Base-by-base conservation (phyloP, 2,888 invertebrate species). In the Daptonema setosum region DNA sequence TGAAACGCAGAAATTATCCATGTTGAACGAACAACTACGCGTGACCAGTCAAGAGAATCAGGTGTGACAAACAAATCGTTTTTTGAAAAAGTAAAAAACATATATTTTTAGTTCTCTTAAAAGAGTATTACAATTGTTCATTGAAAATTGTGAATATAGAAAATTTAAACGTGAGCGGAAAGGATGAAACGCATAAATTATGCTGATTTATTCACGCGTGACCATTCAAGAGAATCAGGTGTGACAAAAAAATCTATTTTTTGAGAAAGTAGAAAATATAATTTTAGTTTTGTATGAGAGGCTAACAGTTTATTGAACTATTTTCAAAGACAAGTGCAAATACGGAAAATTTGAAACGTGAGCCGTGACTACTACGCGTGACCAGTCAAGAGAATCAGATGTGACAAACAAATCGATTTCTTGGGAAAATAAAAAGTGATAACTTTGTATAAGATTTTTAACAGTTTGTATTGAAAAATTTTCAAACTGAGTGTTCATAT, bases 171-270 rank as follows among this genome's bases (percentile, higher is more conserved):
- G 93, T 75, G 95, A 97, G 76, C 78, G 95, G 95, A 65, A 95
- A 95, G 72, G 95, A 97, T 74, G 95, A 97, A 75, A 86, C 87
- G 72, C 87, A 88, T 70, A 90, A 88, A 83, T 87, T 88, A 83
- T 85, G 86, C 55, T 84, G 87, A 81, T 77, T 88, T 72, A 25
- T 53, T 1, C 57, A 60, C 51, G 54, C 20, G 30, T 60, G 45
- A 41, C 54, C 25, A 2, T 50, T 1, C 55, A 55, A 25, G 60
- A 60, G 30, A 54, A 28, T 54, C 59, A 60, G 56, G 60, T 60
- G n/a, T 25, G 47, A 17, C 8, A n/a, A 20, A 11, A 8, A 35
- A 17, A 11, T 35, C 17, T n/a, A 8, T 17, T 48, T 22, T 8
- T 20, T 48, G 48, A 48, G 14, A 41, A 41, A 41, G 41, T 20